These are phyloP conservation scores for Phycodurus eques DNA, from an alignment of 2,113 vertebrate genomes.

Conservation along the genomic window DNA sequence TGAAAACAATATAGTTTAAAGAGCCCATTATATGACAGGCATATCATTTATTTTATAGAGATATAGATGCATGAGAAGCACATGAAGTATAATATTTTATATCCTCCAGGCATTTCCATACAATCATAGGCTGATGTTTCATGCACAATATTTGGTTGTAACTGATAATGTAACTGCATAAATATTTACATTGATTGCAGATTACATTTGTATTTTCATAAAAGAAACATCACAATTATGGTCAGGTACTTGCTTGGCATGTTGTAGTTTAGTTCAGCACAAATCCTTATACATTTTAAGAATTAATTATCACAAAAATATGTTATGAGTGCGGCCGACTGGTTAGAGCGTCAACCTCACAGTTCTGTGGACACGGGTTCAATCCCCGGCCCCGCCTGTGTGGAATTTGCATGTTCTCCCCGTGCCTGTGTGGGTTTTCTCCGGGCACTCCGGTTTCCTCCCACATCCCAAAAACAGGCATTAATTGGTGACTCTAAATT, in stretches of 20 bases:
- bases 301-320: neutral
- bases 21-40: constrained; percentile 66
- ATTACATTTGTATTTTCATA: neutral
- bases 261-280: neutral
- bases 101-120: neutral
- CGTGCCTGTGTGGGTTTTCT: too few relatives aligned
- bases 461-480: too few relatives aligned
- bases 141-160: neutral
- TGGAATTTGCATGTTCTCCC: too few relatives aligned
- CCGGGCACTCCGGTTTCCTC: too few relatives aligned
- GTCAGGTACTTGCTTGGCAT: neutral
- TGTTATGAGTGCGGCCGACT: too few relatives aligned
- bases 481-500: too few relatives aligned
- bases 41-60: constrained; percentile 1
- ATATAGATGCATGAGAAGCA: neutral
- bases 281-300: neutral
- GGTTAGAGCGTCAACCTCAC: too few relatives aligned
- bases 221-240: neutral
- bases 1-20: constrained; percentile 71
- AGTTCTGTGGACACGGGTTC: too few relatives aligned
- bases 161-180: neutral
- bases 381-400: too few relatives aligned
- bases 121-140: neutral
- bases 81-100: neutral
- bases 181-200: neutral